phyloP scores from a whole-genome alignment of 2,797 vertebrate species.

The Clarias platycephalus region DNA sequence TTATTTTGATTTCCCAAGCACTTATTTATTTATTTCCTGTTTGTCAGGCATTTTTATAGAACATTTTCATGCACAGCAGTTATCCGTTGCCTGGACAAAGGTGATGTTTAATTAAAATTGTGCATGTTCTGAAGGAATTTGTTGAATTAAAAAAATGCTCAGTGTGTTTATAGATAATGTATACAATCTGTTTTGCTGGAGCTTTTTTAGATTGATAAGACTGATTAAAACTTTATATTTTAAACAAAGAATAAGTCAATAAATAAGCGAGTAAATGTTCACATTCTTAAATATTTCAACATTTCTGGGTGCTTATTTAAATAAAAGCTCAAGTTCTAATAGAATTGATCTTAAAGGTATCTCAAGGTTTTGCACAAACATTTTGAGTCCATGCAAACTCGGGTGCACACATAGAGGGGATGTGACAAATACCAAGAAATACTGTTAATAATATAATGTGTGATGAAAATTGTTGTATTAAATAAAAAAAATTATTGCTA shows the following conservation, averaged over 20 bases:
- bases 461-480: background rate
- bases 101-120: background rate
- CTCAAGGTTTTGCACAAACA: background rate
- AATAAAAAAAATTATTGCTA: background rate
- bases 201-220: too few species aligned
- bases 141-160: too few species aligned
- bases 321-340: background rate
- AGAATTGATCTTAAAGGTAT: background rate
- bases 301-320: background rate
- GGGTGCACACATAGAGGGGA: background rate
- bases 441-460: background rate
- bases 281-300: background rate
- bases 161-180: background rate
- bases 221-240: background rate
- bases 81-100: background rate
- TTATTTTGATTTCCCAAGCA: background rate
- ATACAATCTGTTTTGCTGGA: background rate
- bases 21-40: background rate
- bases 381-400: background rate
- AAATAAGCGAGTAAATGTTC: background rate
- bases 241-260: background rate
- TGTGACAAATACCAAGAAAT: background rate
- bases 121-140: background rate
- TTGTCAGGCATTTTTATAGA: background rate
- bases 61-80: background rate